Percentiles rank a stretch among this genome's conserved stretches.
Conservation (phyloP, 37 sponge, comb jelly and placozoan species). For the Aphrocallistes beatrix region DNA sequence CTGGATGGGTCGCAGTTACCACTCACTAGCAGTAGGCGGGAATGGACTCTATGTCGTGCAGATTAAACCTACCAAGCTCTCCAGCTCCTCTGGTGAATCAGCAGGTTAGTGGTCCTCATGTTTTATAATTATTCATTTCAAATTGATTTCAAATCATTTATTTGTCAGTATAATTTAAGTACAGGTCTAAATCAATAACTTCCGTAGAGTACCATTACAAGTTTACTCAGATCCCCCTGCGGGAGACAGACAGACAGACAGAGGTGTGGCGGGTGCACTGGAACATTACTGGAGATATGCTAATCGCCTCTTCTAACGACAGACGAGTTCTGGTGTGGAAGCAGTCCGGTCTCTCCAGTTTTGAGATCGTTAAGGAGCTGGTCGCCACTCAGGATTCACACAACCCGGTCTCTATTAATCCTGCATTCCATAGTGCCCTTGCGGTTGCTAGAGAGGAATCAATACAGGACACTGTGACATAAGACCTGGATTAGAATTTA, state of each 20-base stretch:
- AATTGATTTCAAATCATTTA: too few species aligned
- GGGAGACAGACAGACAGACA: background rate
- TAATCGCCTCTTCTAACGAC: constrained; percentile 90
- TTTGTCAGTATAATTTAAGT: too few species aligned
- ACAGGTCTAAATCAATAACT: too few species aligned
- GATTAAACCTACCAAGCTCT: background rate
- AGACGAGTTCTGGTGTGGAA: constrained; percentile 84
- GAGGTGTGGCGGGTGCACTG: constrained; percentile 88
- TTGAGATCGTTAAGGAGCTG: background rate
- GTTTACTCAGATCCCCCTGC: background rate
- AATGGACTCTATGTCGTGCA: background rate
- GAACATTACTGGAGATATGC: constrained; percentile 85
- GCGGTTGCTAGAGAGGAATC: background rate
- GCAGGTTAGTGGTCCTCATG: too few species aligned
- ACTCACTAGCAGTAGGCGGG: background rate
- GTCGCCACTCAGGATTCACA: background rate
- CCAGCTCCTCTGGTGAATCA: background rate
- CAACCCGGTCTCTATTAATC: background rate
- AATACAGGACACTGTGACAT: too few species aligned
- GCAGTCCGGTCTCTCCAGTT: background rate
- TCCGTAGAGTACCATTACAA: background rate
- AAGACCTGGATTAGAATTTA: too few species aligned
- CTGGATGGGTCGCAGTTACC: constrained; percentile 16
- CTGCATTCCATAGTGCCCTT: background rate
- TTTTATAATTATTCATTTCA: too few species aligned